Percentiles rank a stretch among this genome's conserved stretches.
Evolutionary conservation across 2,888 invertebrate species (phyloP).

Genomic region (Epirrhoe alternata): DNA sequence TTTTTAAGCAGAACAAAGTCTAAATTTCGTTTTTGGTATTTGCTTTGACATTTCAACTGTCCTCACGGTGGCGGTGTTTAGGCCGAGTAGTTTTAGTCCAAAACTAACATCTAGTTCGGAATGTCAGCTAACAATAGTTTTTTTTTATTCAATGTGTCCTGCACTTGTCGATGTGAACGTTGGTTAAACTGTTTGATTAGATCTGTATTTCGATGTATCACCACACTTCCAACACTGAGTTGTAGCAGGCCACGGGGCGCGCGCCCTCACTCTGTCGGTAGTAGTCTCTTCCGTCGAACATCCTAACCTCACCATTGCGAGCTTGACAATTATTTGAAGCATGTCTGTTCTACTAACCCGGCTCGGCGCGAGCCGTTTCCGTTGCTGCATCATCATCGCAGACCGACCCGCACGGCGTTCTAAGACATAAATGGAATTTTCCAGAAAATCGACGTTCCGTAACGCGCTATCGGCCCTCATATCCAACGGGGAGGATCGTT

Average conservation of each 20-base stretch:
- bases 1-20: constrained; percentile 82
- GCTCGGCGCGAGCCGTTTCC: constrained; percentile 81
- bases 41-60: constrained; percentile 73
- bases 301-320: constrained; percentile 83
- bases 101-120: constrained; percentile 76
- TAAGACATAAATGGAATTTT: constrained; percentile 84
- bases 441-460: constrained; percentile 86
- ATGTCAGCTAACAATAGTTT: constrained; percentile 72
- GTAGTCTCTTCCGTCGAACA: constrained; percentile 78
- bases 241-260: constrained; percentile 60
- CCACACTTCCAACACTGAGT: constrained; percentile 76
- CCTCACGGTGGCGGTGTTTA: constrained; percentile 82
- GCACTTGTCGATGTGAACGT: constrained; percentile 81
- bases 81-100: constrained; percentile 79
- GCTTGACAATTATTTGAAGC: constrained; percentile 83
- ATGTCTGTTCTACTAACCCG: constrained; percentile 81
- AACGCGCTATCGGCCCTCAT: constrained; percentile 85
- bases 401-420: constrained; percentile 70
- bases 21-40: constrained; percentile 86
- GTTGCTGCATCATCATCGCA: constrained; percentile 81
- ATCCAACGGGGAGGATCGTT: constrained; percentile 86
- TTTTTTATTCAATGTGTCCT: constrained; percentile 72
- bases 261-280: constrained; percentile 71
- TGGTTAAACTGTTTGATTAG: constrained; percentile 78
- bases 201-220: constrained; percentile 82